Evolutionary conservation across 2,797 vertebrate species (phyloP).

Genomic region (Mus minutoides): DNA sequence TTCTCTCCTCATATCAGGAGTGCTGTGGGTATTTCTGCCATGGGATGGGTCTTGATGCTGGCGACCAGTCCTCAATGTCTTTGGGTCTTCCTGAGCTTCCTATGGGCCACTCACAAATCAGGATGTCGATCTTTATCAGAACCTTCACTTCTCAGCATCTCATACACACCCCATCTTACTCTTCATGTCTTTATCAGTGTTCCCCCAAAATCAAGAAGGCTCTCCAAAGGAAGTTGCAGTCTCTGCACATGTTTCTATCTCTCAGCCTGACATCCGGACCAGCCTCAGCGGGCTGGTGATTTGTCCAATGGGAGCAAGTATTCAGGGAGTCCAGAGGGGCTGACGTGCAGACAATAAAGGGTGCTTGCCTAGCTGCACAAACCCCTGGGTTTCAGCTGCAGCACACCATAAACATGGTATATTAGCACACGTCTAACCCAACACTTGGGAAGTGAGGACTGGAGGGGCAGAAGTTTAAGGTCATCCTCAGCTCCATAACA

Average conservation of each 20-base stretch:
- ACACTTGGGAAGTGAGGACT: background rate
- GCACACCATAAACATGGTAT: background rate
- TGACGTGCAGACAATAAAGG: background rate
- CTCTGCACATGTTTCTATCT: background rate
- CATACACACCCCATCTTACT: background rate
- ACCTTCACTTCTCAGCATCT: background rate
- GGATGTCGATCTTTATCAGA: background rate
- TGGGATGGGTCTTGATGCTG: too few species aligned
- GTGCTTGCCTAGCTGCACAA: background rate
- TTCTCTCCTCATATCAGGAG: too few species aligned
- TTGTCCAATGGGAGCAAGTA: background rate
- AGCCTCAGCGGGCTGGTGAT: background rate
- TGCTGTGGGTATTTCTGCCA: background rate
- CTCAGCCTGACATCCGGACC: background rate
- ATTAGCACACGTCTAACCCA: too few species aligned
- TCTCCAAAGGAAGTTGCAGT: background rate
- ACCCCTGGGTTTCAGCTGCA: too few species aligned
- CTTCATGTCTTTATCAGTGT: background rate
- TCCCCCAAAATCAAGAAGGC: background rate
- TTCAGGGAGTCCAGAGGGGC: background rate
- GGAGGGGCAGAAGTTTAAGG: background rate
- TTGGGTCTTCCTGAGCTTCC: background rate
- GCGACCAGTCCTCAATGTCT: background rate
- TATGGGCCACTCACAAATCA: background rate
- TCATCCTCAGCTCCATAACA: background rate